Evolutionary conservation across 1,140 invertebrate species (phyloP).

Genomic region (Ips typographus): DNA sequence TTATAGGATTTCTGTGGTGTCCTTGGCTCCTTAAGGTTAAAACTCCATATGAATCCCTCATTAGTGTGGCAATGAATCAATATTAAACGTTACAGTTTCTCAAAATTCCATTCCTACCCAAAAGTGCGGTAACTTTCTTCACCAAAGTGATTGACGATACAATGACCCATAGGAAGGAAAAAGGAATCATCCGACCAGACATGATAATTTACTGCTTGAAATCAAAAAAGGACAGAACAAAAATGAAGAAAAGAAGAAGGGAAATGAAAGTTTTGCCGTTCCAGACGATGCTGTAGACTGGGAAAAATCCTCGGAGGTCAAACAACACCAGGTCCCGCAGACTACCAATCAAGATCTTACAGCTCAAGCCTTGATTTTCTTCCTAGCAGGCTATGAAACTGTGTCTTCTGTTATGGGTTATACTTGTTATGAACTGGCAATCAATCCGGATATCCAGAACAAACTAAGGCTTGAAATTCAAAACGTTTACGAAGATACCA

Average conservation of each 20-base stretch:
- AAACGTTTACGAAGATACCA: conserved; percentile 25
- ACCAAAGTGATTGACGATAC: conserved; percentile 45
- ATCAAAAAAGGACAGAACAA: conserved; percentile 49
- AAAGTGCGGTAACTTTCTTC: conserved; percentile 40
- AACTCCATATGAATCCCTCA: no score
- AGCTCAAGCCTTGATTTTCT: conserved; percentile 61
- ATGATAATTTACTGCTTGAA: conserved; percentile 53
- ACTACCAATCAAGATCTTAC: conserved; percentile 41
- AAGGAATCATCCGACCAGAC: conserved; percentile 50
- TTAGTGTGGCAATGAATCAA: no score
- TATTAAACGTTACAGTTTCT: conserved; percentile 9
- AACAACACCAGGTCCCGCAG: neutral
- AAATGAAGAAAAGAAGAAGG: conserved; percentile 32
- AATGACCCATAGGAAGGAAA: conserved; percentile 48
- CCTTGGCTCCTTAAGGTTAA: conserved; percentile 1
- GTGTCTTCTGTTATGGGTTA: conserved; percentile 48
- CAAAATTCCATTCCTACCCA: conserved; percentile 14
- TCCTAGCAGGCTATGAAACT: conserved; percentile 66
- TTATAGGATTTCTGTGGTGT: neutral
- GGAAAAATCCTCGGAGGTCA: neutral
- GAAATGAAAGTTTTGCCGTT: conserved; percentile 49
- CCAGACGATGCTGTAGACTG: conserved; percentile 39
- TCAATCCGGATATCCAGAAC: conserved; percentile 56
- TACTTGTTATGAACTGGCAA: conserved; percentile 54
- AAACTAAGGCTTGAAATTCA: conserved; percentile 49